Percentiles rank a stretch among this genome's conserved stretches.
phyloP scores from a whole-genome alignment of 2,797 vertebrate species.

The Columba guinea region DNA sequence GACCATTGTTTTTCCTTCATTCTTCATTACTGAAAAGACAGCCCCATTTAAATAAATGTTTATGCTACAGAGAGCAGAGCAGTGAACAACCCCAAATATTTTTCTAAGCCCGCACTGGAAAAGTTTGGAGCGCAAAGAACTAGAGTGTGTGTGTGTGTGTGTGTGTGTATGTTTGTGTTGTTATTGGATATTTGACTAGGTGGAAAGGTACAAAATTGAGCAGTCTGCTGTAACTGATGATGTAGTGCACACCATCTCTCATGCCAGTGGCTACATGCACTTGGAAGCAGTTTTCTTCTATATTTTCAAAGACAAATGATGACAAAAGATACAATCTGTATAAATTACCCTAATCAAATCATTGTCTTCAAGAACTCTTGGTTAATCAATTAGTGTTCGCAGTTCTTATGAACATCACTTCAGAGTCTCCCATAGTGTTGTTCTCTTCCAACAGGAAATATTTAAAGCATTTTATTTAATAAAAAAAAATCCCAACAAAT shows the following conservation, averaged over 20 bases:
- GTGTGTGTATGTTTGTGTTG: neutral
- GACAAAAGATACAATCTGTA: constrained; percentile 82
- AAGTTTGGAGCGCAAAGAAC: constrained; percentile 69
- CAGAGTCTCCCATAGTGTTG: constrained; percentile 15
- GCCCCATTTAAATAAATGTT: constrained; percentile 87
- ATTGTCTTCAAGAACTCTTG: constrained; percentile 76
- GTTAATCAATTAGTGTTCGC: constrained; percentile 77
- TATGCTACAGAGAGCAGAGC: constrained; percentile 84
- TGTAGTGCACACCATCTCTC: constrained; percentile 69
- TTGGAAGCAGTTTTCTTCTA: constrained; percentile 76
- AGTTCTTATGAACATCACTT: constrained; percentile 56
- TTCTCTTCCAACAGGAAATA: constrained; percentile 37
- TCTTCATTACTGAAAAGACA: constrained; percentile 87
- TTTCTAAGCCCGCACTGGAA: constrained; percentile 75
- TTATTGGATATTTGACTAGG: constrained; percentile 73
- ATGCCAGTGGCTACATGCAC: constrained; percentile 65
- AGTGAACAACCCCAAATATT: constrained; percentile 83
- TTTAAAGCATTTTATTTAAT: constrained; percentile 5
- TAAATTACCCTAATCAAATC: constrained; percentile 82
- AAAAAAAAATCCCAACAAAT: neutral
- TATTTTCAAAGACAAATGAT: constrained; percentile 82
- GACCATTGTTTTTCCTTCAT: constrained; percentile 89
- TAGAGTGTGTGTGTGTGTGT: neutral
- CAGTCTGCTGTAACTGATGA: constrained; percentile 74
- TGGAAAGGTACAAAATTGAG: constrained; percentile 73